A percentile compares a stretch with the other conserved stretches of the same genome.
Evolutionary conservation across 2,113 vertebrate genomes (phyloP).

Genomic region (Numida meleagris): DNA sequence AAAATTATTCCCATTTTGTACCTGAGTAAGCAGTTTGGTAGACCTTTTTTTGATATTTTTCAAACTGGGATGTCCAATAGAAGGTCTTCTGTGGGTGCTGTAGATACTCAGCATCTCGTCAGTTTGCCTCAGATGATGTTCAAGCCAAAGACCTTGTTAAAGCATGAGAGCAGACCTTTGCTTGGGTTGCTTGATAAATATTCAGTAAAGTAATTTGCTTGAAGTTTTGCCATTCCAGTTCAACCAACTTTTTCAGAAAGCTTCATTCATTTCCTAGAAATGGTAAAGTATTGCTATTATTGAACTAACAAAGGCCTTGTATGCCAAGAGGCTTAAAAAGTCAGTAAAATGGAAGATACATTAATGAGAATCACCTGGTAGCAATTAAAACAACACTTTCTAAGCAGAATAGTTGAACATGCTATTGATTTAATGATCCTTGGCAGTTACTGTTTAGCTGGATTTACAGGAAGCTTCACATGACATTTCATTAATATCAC

Average conservation of each 20-base stretch:
- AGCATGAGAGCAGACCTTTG: background rate
- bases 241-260: background rate
- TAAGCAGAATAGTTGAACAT: slow-evolving; percentile 54
- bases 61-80: background rate
- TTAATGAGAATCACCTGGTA: slow-evolving; percentile 70
- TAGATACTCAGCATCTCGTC: background rate
- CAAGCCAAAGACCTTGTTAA: background rate
- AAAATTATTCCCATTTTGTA: background rate
- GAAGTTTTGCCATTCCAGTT: background rate
- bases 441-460: slow-evolving; percentile 69
- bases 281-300: background rate
- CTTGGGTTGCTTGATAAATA: background rate
- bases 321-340: background rate
- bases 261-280: background rate
- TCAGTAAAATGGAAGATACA: slow-evolving; percentile 22
- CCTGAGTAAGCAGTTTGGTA: background rate
- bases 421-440: slow-evolving; percentile 70
- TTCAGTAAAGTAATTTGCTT: background rate
- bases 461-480: slow-evolving; percentile 75
- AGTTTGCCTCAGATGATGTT: background rate
- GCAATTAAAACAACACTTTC: slow-evolving; percentile 70
- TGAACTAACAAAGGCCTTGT: background rate
- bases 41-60: background rate
- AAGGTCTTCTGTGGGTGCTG: background rate
- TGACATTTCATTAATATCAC: slow-evolving; percentile 75